Evolutionary conservation across 2,797 vertebrate species (phyloP), one percentile per base, ranked within the genome.

Genomic region (Acipenser oxyrinchus): DNA sequence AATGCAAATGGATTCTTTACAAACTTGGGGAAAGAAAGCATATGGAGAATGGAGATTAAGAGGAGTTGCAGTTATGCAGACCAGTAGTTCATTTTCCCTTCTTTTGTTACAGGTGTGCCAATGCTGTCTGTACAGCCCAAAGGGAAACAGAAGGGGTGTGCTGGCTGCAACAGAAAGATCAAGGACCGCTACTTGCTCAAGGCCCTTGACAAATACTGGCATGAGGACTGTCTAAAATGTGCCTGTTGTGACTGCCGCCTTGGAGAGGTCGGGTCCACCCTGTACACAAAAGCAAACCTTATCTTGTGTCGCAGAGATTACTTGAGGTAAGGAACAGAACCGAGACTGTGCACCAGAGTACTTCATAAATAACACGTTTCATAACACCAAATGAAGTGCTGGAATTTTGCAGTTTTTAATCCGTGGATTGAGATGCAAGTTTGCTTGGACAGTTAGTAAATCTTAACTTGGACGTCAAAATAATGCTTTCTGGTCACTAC

Each of bases 271-370:
- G 95, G 96, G 83, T 98, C 96, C 80, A 98, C 92, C 74, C 94
- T 98, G 78, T 99, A 98, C 90, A 99, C 96, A 78, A 92, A 96
- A 83, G 94, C 96, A 78, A 98, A 99, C 87, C 95, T 99, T 84
- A 99, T 99, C 84, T 93, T 99, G 69, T 99, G 96, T 81, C 93
- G 95, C 75, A 87, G 94, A 53, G 96, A 99, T 88, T 98, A 99
- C 89, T 88, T 99, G 82, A 95, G 96, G 95, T 95, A 87, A 89
- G 84, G 66, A 13, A 37, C 3, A 37, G 23, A 37, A 37, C 15
- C 15, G 23, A 37, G 23, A 37, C 23, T 37, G 23, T 2, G 23
- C 23, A 37, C 23, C 23, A 37, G 23, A 37, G 4, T 37, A 37
- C 23, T 37, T 37, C 2, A 37, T 37, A 3, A 37, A 37, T 37